These are phyloP conservation scores for Rhizoglyphus robini DNA, from an alignment of 1,140 invertebrate species.

Conservation along the genomic window DNA sequence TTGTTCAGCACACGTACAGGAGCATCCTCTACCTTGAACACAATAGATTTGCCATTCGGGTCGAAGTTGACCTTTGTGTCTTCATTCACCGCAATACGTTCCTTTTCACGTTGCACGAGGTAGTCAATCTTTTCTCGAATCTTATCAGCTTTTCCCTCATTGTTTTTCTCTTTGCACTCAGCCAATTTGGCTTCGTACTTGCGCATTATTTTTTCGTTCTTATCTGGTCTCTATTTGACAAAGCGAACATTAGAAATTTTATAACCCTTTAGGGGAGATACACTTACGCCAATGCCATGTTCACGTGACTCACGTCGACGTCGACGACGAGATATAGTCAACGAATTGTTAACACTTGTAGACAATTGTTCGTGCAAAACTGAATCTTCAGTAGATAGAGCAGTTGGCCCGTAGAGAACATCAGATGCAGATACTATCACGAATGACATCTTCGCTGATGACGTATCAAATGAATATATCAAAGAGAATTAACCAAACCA, in stretches of 20 bases:
- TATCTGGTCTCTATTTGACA: constrained; percentile 14
- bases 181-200: constrained; percentile 12
- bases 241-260: not conserved
- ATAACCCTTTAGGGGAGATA: not conserved
- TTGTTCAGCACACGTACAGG: constrained; percentile 15
- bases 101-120: constrained; percentile 6
- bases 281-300: not conserved
- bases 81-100: constrained; percentile 6
- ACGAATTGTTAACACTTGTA: not conserved
- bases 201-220: constrained; percentile 8
- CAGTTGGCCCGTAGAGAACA: constrained; percentile 12
- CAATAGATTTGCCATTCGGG: constrained; percentile 12
- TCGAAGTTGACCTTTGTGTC: constrained; percentile 18
- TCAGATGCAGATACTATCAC: not conserved
- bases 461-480: too few species aligned
- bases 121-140: constrained; percentile 17
- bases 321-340: constrained; percentile 7
- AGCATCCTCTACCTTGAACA: constrained; percentile 19
- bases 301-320: not conserved
- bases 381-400: constrained; percentile 17
- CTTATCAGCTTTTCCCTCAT: constrained; percentile 16
- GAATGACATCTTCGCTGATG: constrained; percentile 16
- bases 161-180: constrained; percentile 2
- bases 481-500: not conserved
- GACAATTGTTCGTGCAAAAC: constrained; percentile 14